Base-by-base conservation (phyloP, 2,113 vertebrate genomes). In the human (Homo sapiens) region DNA sequence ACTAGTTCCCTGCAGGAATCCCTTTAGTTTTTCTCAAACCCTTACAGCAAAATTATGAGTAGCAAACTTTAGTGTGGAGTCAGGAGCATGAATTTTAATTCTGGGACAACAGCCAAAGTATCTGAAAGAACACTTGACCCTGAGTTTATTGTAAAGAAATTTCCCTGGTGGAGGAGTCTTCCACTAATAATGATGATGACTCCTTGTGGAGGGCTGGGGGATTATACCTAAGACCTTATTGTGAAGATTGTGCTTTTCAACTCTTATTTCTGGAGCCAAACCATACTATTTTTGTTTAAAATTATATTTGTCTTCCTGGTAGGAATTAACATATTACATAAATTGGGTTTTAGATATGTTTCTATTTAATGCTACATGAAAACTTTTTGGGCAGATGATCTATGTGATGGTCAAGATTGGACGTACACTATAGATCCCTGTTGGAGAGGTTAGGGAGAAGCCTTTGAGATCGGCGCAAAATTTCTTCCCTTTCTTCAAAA, bases 21-120 rank as follows among this genome's bases (percentile, higher is more conserved):
- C 38, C 66, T 82, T 76, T 7, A 45, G 48, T 80, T 96, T 95
- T 52, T 25, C n/a, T 25, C 30, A 90, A 96, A 75, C 20, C 3
- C 13, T 20, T 86, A 86, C 4, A 93, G 50, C 52, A 97, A 93
- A 83, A 96, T 94, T 82, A 81, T 38, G 48, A 82, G n/a, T 73
- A 50, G 48, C 52, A 81, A 80, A 85, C 16, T 4, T 93, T 85
- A 40, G 25, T 81, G 27, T 43, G 20, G 40, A 86, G 59, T 85
- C 66, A 64, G 13, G 81, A 82, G 6, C 32, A 55, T 94, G 18
- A 82, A 84, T 96, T 96, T 95, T 76, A 96, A 90, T 93, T 91
- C 68, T 80, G 78, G 89, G 40, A 82, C 23, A 55, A 13, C 7
- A 85, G 89, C 38, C 90, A 78, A 96, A 85, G 8, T 40, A 82